A percentile compares a stretch with the other conserved stretches of the same genome.
phyloP scores from a whole-genome alignment of 1,140 invertebrate genomes.

The Thalassaphorura encarpata region DNA sequence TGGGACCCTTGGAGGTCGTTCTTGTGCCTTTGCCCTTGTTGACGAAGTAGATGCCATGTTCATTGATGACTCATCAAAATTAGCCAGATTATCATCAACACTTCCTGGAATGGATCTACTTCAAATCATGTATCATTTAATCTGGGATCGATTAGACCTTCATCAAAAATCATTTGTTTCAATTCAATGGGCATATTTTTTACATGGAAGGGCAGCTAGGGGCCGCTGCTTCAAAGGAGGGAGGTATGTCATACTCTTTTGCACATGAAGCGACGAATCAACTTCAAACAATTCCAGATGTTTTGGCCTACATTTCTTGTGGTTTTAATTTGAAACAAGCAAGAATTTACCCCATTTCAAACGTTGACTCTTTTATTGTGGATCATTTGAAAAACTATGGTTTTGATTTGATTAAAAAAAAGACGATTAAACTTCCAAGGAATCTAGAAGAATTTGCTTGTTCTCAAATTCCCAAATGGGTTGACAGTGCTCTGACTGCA shows the following conservation, averaged over 20 bases:
- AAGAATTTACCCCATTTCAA: neutral
- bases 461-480: slow-evolving; percentile 13
- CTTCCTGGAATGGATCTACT: slow-evolving; percentile 19
- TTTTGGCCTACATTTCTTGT: neutral
- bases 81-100: slow-evolving; percentile 3
- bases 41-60: slow-evolving; percentile 24
- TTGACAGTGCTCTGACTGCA: slow-evolving; percentile 5
- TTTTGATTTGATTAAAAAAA: neutral
- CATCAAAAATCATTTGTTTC: slow-evolving; percentile 3
- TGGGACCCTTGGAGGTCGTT: slow-evolving; percentile 2
- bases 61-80: slow-evolving; percentile 17
- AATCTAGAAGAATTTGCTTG: slow-evolving; percentile 2
- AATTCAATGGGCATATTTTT: neutral
- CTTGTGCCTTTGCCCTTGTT: neutral
- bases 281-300: neutral
- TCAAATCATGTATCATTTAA: slow-evolving; percentile 12
- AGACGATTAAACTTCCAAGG: neutral
- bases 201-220: slow-evolving; percentile 8
- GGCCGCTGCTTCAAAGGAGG: neutral
- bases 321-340: neutral
- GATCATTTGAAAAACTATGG: slow-evolving; percentile 4
- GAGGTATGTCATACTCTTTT: neutral
- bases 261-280: neutral
- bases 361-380: slow-evolving; percentile 7
- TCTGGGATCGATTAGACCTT: slow-evolving; percentile 13